Percentiles rank a stretch among this genome's conserved stretches.
These are phyloP conservation scores for Parus major DNA, from an alignment of 2,113 vertebrate species.

Conservation along the genomic window DNA sequence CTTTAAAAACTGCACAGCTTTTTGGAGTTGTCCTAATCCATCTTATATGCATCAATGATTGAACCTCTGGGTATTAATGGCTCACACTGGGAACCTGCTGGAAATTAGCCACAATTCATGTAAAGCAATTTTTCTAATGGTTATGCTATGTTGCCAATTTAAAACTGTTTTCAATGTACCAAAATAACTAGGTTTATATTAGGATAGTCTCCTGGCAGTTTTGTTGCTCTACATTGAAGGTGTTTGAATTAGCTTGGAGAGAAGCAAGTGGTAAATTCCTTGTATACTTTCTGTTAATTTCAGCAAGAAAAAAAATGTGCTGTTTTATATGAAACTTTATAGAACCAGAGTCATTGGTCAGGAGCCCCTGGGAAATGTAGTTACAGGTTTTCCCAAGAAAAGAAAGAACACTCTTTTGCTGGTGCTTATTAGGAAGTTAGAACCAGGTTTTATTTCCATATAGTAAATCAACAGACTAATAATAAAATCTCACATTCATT, in stretches of 20 bases:
- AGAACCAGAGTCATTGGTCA: neutral
- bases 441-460: conserved; percentile 4
- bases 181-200: conserved; percentile 13
- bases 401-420: neutral
- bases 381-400: neutral
- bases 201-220: neutral
- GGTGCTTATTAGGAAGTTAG: neutral
- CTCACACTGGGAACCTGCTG: conserved; percentile 32
- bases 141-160: conserved; percentile 10
- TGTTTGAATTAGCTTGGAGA: conserved; percentile 18
- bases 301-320: neutral
- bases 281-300: neutral
- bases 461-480: conserved; percentile 4
- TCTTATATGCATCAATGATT: conserved; percentile 4
- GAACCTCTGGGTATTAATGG: conserved; percentile 43
- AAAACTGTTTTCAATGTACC: conserved; percentile 26
- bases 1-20: conserved; percentile 23
- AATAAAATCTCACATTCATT: conserved; percentile 24
- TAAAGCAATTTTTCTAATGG: conserved; percentile 50
- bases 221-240: conserved; percentile 1
- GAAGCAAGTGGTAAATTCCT: neutral
- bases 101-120: conserved; percentile 47
- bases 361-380: neutral
- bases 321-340: neutral
- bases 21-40: conserved; percentile 40